These are phyloP conservation scores for Streptopelia turtur DNA, from an alignment of 2,797 vertebrate species.

Conservation along the genomic window DNA sequence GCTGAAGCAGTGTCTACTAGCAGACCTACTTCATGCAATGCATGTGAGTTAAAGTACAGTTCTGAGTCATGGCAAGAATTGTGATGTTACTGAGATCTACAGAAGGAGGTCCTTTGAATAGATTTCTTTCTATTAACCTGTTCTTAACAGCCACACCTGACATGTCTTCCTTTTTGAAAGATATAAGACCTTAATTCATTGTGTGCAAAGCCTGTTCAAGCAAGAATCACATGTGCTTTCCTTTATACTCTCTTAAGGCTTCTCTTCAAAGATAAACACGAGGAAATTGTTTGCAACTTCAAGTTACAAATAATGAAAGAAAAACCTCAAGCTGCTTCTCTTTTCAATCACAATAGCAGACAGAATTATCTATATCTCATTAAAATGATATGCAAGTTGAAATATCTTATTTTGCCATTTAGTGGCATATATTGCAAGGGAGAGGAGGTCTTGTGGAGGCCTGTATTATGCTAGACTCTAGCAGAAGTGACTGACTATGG, in stretches of 20 bases:
- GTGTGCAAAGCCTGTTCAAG: neutral
- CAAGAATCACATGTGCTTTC: neutral
- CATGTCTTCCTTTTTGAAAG: neutral
- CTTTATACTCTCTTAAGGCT: neutral
- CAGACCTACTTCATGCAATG: conserved; percentile 84
- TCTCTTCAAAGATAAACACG: neutral
- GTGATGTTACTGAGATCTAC: neutral
- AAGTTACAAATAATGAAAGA: neutral
- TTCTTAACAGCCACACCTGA: neutral
- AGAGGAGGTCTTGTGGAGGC: neutral
- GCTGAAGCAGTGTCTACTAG: conserved; percentile 81
- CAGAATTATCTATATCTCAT: neutral
- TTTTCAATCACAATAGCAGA: neutral
- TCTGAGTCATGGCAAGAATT: neutral
- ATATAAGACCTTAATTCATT: neutral
- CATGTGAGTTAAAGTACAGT: conserved; percentile 78
- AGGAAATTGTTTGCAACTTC: neutral
- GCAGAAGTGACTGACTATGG: neutral
- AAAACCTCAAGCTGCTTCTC: neutral
- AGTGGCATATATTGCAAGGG: neutral
- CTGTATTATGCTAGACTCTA: neutral
- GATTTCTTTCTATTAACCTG: neutral
- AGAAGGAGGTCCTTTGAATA: neutral
- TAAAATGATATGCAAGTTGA: neutral
- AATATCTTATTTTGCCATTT: neutral